Evolutionary conservation across 2,888 invertebrate genomes (phyloP), one percentile per base, ranked within the genome.

Genomic region (Netelia melanura): DNA sequence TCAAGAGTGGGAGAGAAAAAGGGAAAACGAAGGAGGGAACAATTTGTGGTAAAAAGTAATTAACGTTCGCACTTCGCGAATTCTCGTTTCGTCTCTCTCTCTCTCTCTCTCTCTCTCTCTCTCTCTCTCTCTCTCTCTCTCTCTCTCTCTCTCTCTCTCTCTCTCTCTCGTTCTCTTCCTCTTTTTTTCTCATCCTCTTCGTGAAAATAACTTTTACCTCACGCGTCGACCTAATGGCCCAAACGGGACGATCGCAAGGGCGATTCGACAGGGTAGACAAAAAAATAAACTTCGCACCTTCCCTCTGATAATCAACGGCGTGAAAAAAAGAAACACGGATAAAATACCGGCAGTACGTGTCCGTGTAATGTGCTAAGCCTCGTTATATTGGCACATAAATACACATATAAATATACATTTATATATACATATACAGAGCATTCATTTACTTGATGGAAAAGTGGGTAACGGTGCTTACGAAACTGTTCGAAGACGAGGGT

Each of bases 21-120:
- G 11, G 14, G 48, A 14, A 14, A 58, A 58, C 58, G 48, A 48
- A 14, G 8, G 48, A 48, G 48, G 48, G 48, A 58, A 58, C 58
- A 58, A 58, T 9, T 58, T 58, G 14, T 17, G 58, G 58, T 21
- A 58, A 79, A 83, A 79, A 79, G 83, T 79, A 83, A 83, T 83
- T 83, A 83, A 79, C 48, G 83, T 75, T 79, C 70, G 54, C 83
- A 65, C 79, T 83, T 58, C 64, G 79, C 70, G 56, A 62, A 83
- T 75, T 74, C 74, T 79, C 70, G 52, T 52, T 44, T n/a, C 61
- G 23, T 79, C 70, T 52, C 38, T 23, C 43, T 54, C 43, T 23
- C 71, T 54, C 30, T 21, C 25, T n/a, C 23, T 44, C 52, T 23
- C n/a, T 17, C 43, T n/a, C 21, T 58, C 21, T 21, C 21, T 21